These are phyloP conservation scores for Tamias sibiricus DNA, from an alignment of 2,113 vertebrate genomes.

Conservation along the genomic window DNA sequence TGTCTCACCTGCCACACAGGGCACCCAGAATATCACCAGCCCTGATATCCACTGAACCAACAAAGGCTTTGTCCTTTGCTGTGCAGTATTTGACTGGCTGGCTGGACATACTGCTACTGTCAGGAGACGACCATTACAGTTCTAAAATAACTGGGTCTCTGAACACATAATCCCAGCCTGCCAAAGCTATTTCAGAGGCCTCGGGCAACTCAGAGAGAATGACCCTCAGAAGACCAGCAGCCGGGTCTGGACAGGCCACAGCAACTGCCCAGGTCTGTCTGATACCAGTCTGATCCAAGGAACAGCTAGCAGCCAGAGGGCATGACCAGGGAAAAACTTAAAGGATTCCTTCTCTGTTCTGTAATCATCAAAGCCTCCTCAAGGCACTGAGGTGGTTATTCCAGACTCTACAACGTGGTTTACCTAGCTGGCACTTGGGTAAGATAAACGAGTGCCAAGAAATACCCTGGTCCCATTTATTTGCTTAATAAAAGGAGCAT, in stretches of 20 bases:
- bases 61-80: not conserved
- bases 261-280: not conserved
- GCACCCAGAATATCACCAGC: not conserved
- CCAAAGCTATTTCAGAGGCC: slow-evolving; percentile 4
- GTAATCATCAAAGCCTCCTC: not conserved
- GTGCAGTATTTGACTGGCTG: not conserved
- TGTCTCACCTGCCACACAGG: not conserved
- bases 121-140: not conserved
- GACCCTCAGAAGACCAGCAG: not conserved
- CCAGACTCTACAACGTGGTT: not conserved
- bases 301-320: not conserved
- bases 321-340: not conserved
- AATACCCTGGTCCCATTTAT: not conserved
- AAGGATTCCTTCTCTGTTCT: not conserved
- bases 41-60: not conserved
- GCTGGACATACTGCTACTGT: not conserved
- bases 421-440: not conserved
- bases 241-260: not conserved
- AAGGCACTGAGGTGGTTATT: not conserved
- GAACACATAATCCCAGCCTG: not conserved
- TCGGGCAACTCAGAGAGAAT: not conserved
- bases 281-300: not conserved
- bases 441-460: not conserved
- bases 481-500: not conserved
- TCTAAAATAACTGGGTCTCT: not conserved